Conservation (phyloP, 1,140 invertebrate species). For the Rhagoletis pomonella region DNA sequence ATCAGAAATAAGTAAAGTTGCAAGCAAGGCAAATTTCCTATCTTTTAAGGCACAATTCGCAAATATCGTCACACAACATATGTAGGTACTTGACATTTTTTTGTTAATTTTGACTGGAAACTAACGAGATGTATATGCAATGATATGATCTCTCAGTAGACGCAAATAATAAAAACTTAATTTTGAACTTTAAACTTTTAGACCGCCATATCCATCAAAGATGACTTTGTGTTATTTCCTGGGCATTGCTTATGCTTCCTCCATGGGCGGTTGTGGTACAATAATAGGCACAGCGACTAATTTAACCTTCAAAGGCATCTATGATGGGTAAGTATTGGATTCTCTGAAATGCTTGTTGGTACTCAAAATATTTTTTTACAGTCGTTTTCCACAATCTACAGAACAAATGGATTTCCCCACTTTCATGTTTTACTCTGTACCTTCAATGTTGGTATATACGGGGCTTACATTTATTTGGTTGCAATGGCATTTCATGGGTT, state of each 20-base stretch:
- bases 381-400: constrained; percentile 76
- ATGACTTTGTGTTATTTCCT: constrained; percentile 84
- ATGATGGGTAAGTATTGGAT: constrained; percentile 76
- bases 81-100: no score
- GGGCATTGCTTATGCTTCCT: constrained; percentile 87
- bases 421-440: constrained; percentile 82
- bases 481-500: constrained; percentile 85
- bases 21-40: no score
- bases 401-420: constrained; percentile 82
- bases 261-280: constrained; percentile 88
- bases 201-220: constrained; percentile 77
- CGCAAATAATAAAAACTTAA: no score
- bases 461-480: constrained; percentile 83
- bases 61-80: no score
- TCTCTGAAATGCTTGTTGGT: neutral
- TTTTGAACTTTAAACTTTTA: constrained; percentile 60
- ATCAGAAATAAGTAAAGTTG: no score
- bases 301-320: constrained; percentile 87
- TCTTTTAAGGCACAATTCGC: no score
- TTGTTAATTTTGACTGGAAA: no score
- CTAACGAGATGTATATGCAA: no score
- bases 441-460: constrained; percentile 83
- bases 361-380: neutral
- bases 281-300: constrained; percentile 93
- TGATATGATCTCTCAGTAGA: no score